A percentile compares a stretch with the other conserved stretches of the same genome.
These are phyloP conservation scores for Heliothis subflexa DNA, from an alignment of 1,140 invertebrate species.

Conservation along the genomic window DNA sequence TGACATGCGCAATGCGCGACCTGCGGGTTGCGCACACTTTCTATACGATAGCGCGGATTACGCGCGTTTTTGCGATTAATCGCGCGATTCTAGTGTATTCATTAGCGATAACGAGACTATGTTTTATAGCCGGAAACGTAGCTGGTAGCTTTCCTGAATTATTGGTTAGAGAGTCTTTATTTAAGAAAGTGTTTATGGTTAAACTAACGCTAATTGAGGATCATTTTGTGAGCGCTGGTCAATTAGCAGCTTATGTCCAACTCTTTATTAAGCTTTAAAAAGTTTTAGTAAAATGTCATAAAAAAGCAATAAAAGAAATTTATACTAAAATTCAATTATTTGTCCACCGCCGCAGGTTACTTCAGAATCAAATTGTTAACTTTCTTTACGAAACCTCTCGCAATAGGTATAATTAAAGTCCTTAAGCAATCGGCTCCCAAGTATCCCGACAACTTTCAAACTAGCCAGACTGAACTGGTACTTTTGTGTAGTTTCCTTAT, in stretches of 20 bases:
- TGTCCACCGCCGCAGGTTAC: background rate
- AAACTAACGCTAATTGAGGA: background rate
- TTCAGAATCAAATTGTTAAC: slow-evolving; percentile 2
- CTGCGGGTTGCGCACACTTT: slow-evolving; percentile 46
- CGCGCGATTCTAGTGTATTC: slow-evolving; percentile 40
- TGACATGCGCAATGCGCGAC: slow-evolving; percentile 45
- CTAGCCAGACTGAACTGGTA: slow-evolving; percentile 9
- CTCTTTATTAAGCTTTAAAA: background rate
- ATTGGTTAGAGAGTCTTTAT: slow-evolving; percentile 36
- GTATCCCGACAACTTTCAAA: slow-evolving; percentile 32
- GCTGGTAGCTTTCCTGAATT: slow-evolving; percentile 12
- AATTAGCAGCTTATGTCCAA: background rate
- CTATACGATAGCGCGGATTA: slow-evolving; percentile 39
- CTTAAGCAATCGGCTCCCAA: slow-evolving; percentile 12
- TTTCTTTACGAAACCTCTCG: slow-evolving; percentile 31
- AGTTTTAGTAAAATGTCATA: background rate
- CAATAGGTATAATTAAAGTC: slow-evolving; percentile 5
- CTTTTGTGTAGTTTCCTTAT: slow-evolving; percentile 31
- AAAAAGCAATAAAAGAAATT: background rate
- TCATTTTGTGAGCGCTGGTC: background rate
- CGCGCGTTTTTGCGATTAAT: slow-evolving; percentile 41
- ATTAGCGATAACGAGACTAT: slow-evolving; percentile 42
- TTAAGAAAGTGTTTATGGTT: slow-evolving; percentile 14
- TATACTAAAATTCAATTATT: background rate
- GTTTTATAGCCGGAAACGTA: slow-evolving; percentile 42